Evolutionary conservation across 1,140 invertebrate genomes (phyloP).

Genomic region (Pachypsylla venusta): DNA sequence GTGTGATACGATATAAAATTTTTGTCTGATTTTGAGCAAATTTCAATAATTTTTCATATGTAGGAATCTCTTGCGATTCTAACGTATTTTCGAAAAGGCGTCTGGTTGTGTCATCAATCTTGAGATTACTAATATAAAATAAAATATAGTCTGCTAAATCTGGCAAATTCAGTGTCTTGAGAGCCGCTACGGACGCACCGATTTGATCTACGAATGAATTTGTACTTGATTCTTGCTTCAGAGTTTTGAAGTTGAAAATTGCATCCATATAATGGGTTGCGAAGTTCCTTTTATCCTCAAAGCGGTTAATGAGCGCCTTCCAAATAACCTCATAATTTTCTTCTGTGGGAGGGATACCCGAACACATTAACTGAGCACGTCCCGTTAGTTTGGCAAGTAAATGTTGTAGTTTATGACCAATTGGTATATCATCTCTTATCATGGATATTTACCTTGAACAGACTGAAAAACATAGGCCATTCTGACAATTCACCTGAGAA

Average conservation of each 20-base stretch:
- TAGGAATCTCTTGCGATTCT: neutral
- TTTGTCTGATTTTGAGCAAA: neutral
- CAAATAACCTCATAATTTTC: neutral
- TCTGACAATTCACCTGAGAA: neutral
- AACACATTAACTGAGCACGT: neutral
- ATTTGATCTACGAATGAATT: neutral
- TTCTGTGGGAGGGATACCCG: neutral
- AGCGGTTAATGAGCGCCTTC: neutral
- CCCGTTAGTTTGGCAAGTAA: neutral
- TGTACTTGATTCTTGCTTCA: neutral
- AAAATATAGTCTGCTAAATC: too few relatives aligned
- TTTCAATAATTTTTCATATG: neutral
- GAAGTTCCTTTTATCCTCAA: neutral
- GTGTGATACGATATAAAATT: neutral
- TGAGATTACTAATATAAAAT: neutral
- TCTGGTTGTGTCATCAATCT: neutral
- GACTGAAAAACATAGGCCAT: neutral
- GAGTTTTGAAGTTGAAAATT: neutral
- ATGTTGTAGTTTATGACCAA: neutral
- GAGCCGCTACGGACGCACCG: neutral
- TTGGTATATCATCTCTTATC: neutral
- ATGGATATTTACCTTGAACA: neutral
- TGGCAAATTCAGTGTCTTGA: neutral
- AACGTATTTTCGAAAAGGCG: neutral
- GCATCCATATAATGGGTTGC: neutral